Conservation (phyloP, 2,888 invertebrate species). For the Julus scandinavius region DNA sequence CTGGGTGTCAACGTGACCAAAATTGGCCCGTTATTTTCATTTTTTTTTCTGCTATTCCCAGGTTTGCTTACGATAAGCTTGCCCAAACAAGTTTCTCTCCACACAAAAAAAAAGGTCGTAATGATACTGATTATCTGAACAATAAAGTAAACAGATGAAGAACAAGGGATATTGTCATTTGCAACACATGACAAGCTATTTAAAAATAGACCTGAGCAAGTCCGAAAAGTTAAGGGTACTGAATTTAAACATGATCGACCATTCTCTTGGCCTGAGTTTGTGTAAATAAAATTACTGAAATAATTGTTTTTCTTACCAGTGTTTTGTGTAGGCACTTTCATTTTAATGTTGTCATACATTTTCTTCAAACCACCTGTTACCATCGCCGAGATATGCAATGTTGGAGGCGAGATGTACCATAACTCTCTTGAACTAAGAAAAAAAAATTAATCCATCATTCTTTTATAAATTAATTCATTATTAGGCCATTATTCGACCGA, state of each 20-base stretch:
- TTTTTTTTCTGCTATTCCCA: not conserved
- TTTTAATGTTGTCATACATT: conserved; percentile 15
- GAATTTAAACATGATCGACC: not conserved
- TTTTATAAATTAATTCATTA: too few species aligned
- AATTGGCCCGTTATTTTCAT: conserved; percentile 8
- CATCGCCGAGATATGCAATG: not conserved
- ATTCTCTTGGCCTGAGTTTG: not conserved
- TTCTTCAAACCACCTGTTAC: conserved; percentile 46
- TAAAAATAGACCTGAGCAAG: not conserved
- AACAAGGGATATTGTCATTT: not conserved
- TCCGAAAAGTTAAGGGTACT: not conserved
- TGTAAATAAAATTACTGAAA: not conserved
- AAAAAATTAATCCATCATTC: not conserved
- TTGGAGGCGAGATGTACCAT: conserved; percentile 35
- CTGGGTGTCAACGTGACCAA: conserved; percentile 9
- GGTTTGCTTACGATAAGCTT: conserved; percentile 8
- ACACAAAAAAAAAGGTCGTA: not conserved
- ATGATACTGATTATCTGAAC: not conserved
- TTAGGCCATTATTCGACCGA: too few species aligned
- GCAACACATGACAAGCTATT: not conserved
- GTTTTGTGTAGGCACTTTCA: conserved; percentile 6
- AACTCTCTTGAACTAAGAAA: not conserved
- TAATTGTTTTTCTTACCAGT: not conserved
- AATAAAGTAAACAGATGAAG: conserved; percentile 11
- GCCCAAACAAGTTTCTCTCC: conserved; percentile 1